A percentile compares a stretch with the other conserved stretches of the same genome.
Evolutionary conservation across 2,113 vertebrate genomes (phyloP).

Genomic region (Tragelaphus buxtoni): DNA sequence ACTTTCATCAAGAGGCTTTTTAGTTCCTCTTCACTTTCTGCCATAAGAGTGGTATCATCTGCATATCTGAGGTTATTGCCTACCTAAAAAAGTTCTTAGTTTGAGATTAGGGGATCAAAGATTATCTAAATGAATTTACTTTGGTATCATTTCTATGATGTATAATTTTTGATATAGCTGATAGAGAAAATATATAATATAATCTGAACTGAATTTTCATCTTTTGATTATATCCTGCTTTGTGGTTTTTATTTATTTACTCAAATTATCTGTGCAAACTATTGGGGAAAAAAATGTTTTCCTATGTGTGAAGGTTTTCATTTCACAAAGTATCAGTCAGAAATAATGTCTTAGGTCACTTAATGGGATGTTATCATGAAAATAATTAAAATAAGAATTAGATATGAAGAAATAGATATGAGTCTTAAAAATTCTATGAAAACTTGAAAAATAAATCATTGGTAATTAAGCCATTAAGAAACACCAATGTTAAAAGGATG

Average conservation of each 20-base stretch:
- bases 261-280: background rate
- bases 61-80: background rate
- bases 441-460: constrained; percentile 37
- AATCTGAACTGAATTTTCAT: background rate
- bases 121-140: background rate
- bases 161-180: background rate
- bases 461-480: constrained; percentile 2
- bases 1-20: no score
- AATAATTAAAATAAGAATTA: background rate
- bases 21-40: no score
- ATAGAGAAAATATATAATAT: background rate
- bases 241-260: background rate
- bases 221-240: background rate
- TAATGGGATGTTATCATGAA: background rate
- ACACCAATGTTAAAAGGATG: background rate
- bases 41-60: no score
- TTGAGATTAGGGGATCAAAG: background rate
- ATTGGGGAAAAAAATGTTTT: background rate
- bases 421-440: background rate
- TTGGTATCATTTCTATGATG: background rate
- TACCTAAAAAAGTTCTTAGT: background rate
- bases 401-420: background rate
- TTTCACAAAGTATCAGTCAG: rapidly evolving
- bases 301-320: background rate
- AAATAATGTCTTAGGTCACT: background rate